These are phyloP conservation scores for Brachionus calyciflorus DNA, from an alignment of 1,140 invertebrate genomes.

Conservation along the genomic window DNA sequence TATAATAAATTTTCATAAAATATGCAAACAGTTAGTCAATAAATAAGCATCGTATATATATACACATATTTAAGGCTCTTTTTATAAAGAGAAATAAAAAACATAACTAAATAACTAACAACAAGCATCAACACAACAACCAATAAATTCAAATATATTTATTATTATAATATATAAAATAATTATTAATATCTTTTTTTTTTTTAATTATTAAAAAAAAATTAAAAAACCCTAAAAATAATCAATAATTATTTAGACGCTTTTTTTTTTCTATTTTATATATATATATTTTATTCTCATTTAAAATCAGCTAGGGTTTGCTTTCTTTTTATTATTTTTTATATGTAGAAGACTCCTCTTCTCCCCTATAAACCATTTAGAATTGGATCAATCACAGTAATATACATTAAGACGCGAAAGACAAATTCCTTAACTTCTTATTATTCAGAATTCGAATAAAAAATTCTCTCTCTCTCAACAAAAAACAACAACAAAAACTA, in stretches of 20 bases:
- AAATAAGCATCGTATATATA: neutral
- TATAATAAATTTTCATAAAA: slow-evolving; percentile 32
- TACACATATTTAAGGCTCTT: no score
- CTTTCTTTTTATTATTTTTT: no score
- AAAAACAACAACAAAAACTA: no score
- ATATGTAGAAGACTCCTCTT: no score
- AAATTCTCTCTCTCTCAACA: neutral
- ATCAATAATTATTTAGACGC: slow-evolving; percentile 38
- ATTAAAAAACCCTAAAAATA: slow-evolving; percentile 6
- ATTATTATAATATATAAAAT: neutral
- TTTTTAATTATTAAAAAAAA: slow-evolving; percentile 6
- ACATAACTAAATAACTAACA: slow-evolving; percentile 1
- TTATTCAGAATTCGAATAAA: no score
- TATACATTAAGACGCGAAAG: no score
- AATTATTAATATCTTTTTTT: slow-evolving; percentile 8
- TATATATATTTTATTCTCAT: neutral
- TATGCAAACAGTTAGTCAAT: slow-evolving; percentile 24
- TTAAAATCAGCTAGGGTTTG: no score
- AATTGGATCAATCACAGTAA: neutral
- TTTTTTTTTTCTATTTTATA: neutral
- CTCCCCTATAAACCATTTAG: neutral
- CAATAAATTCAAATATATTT: neutral
- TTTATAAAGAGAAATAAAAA: neutral
- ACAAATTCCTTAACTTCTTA: slow-evolving; percentile 20
- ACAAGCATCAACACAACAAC: slow-evolving; percentile 4